Conservation (phyloP, 2,797 vertebrate genomes). For the Brachyrhaphis roseni region DNA sequence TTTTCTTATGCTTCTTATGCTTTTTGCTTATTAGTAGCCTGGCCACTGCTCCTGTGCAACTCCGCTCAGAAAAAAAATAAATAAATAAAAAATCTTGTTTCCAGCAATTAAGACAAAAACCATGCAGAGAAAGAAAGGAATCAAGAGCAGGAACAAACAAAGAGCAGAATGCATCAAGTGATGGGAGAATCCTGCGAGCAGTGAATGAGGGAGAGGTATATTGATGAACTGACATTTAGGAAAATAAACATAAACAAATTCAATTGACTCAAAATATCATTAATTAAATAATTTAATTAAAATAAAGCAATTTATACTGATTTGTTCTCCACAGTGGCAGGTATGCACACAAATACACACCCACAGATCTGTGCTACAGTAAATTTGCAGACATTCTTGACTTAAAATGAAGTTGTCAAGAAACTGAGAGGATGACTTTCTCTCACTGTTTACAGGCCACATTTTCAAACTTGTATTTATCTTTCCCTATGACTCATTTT, state of each 20-base stretch:
- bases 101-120: too few species aligned
- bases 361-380: background rate
- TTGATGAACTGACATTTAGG: background rate
- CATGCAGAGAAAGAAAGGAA: too few species aligned
- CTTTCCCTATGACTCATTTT: background rate
- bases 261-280: background rate
- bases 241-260: background rate
- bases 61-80: too few species aligned
- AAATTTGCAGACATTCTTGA: background rate
- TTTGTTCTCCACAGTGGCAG: background rate
- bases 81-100: too few species aligned
- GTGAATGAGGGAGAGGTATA: background rate
- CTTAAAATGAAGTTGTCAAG: background rate
- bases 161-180: background rate
- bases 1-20: too few species aligned
- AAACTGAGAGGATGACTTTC: background rate
- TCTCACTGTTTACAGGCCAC: background rate
- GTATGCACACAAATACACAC: background rate
- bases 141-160: too few species aligned
- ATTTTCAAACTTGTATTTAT: background rate
- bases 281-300: background rate
- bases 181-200: too few species aligned
- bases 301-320: background rate
- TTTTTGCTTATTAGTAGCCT: background rate
- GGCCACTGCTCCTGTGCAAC: too few species aligned